phyloP scores from a whole-genome alignment of 2,113 vertebrate genomes.

The Percopsis transmontana region DNA sequence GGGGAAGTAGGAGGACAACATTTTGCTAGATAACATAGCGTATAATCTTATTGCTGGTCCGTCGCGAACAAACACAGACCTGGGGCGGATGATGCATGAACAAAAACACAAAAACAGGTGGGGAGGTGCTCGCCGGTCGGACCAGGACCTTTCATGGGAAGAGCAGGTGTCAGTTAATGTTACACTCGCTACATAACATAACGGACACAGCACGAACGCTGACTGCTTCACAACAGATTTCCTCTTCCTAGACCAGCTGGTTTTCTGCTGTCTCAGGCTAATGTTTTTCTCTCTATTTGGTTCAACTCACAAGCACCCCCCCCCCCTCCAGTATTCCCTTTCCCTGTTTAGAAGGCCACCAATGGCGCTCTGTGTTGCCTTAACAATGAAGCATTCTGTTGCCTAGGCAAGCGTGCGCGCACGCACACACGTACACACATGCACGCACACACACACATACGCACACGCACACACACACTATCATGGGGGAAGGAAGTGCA shows the following conservation, averaged over 20 bases:
- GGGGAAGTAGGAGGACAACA: slow-evolving; percentile 14
- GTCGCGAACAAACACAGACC: slow-evolving; percentile 4
- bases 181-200: background rate
- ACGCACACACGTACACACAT: background rate
- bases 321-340: slow-evolving; percentile 25
- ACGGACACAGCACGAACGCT: too few species aligned
- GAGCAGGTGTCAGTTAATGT: background rate
- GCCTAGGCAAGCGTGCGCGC: slow-evolving; percentile 36
- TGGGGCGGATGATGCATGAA: background rate
- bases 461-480: slow-evolving; percentile 23
- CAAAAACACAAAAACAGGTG: background rate
- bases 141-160: background rate
- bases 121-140: too few species aligned
- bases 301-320: slow-evolving; percentile 29
- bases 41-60: background rate
- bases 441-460: slow-evolving; percentile 15
- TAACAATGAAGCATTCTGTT: slow-evolving; percentile 73
- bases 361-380: slow-evolving; percentile 70
- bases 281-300: slow-evolving; percentile 26
- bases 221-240: background rate
- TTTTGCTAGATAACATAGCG: background rate
- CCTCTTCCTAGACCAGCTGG: background rate
- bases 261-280: slow-evolving; percentile 17
- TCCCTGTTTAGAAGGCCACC: slow-evolving; percentile 47
- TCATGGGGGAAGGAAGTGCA: slow-evolving; percentile 32